Evolutionary conservation across 37 sponge, comb jelly and placozoan species (phyloP), one percentile per base, ranked within the genome.

Genomic region (Petrosia ficiformis): DNA sequence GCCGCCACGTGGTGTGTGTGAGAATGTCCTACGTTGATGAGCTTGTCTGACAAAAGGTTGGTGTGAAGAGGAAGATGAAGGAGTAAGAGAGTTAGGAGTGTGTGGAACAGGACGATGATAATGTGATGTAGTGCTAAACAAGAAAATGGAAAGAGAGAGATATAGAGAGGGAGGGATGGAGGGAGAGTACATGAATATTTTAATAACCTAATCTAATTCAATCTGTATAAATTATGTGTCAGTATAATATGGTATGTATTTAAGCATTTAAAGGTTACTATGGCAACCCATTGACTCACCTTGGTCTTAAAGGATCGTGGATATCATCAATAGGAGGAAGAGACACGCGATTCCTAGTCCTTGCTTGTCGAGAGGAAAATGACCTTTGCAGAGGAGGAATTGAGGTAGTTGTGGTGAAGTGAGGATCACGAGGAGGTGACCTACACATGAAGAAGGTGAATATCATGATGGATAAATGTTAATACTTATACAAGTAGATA

Each of bases 251-350:
- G n/a, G n/a, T n/a, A n/a, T n/a, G n/a, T n/a, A n/a, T n/a, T n/a
- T n/a, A n/a, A n/a, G n/a, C n/a, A n/a, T n/a, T n/a, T n/a, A n/a
- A n/a, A n/a, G n/a, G n/a, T n/a, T n/a, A n/a, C n/a, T n/a, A n/a
- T n/a, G n/a, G n/a, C n/a, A n/a, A n/a, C 38, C 2, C 31, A 35
- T 24, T 35, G 1, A 60, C 54, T 0, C 52, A 87, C 89, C 76
- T 83, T 76, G 91, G 91, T 69, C 87, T 78, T 35, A 34, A 57
- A 16, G 64, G 65, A 59, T 77, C 84, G 31, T 37, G 63, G 33
- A 70, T 54, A 39, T 89, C 91, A 73, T 90, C 91, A 34, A 78
- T 82, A 39, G 87, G 78, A 24, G 91, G 79, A 4, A 90, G 82
- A 3, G 76, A 76, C 33, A 57, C 79, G 42, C 71, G 70, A 4